A percentile compares a stretch with the other conserved stretches of the same genome.
phyloP scores from a whole-genome alignment of 2,797 vertebrate genomes.

The Malurus leucopterus region DNA sequence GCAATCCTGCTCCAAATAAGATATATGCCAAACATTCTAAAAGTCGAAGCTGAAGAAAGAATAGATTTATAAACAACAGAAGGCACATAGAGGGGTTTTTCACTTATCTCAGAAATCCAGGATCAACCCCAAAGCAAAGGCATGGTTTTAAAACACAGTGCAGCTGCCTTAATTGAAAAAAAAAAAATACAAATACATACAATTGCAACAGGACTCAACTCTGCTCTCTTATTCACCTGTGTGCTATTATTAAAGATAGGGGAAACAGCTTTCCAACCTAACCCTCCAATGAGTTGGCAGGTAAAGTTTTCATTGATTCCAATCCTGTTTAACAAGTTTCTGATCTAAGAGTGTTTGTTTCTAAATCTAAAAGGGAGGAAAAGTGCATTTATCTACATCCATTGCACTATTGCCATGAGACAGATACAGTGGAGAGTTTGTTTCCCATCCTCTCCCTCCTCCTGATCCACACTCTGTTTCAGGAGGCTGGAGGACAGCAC shows the following conservation, averaged over 20 bases:
- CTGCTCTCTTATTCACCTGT: neutral
- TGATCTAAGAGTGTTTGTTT: neutral
- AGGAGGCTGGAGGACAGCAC: neutral
- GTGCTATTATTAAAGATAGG: neutral
- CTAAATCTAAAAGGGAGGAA: neutral
- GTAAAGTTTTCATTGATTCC: neutral
- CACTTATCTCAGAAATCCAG: neutral
- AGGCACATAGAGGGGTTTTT: neutral
- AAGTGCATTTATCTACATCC: neutral
- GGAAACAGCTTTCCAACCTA: neutral
- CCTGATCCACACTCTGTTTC: neutral
- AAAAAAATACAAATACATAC: neutral
- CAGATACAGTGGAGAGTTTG: neutral
- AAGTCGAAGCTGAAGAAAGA: neutral
- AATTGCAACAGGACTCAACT: neutral
- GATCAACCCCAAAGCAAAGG: neutral
- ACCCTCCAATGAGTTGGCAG: neutral
- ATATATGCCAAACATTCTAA: neutral
- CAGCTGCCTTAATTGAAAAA: neutral
- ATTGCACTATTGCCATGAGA: neutral
- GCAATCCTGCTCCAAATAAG: neutral
- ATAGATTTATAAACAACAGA: neutral
- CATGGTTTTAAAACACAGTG: neutral
- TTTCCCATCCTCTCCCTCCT: neutral
- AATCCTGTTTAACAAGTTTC: neutral